Base-by-base conservation (phyloP, 1,140 invertebrate genomes). In the Theocolax elegans region DNA sequence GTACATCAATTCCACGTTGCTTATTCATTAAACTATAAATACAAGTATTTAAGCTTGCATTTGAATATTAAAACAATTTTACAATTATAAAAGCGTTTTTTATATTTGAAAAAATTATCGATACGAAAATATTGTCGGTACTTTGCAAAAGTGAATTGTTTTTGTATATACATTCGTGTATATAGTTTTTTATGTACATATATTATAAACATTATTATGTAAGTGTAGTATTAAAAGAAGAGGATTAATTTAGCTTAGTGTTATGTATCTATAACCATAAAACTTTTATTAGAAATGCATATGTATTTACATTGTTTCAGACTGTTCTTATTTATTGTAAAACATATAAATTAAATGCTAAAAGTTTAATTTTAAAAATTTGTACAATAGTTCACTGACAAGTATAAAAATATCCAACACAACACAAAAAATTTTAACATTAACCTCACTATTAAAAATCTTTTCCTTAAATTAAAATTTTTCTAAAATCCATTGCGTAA, bases 181-280 rank as follows among this genome's bases (percentile, higher is more conserved):
- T 62, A 67, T 72, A 67, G 40, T 60, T 75, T 73, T 77, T 42
- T 73, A 58, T 76, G 74, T 75, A 75, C 60, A 78, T 78, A 75
- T 66, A 67, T 72, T 75, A 70, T 75, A 74, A 56, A 77, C 74
- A 73, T 64, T 54, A 75, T 66, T 73, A 64, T 71, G 65, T 76
- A 72, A 64, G 35, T 56, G 53, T 48, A 64, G 12, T 58, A 70
- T 70, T 46, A 48, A 64, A 70, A 54, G 21, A 54, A 40, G n/a
- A n/a, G n/a, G n/a, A n/a, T n/a, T 38, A 56, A 44, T 12, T 40
- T 23, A 71, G 15, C 12, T 58, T 63, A 63, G 44, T 64, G 48
- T 9, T 64, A 51, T 64, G 51, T 69, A 54, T 60, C 49, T 29
- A 69, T 69, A 46, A 69, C 21, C 31, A 63, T 46, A 69, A 40